A percentile compares a stretch with the other conserved stretches of the same genome.
These are phyloP conservation scores for Zosterops lateralis DNA, from an alignment of 2,113 vertebrate genomes.

Conservation along the genomic window DNA sequence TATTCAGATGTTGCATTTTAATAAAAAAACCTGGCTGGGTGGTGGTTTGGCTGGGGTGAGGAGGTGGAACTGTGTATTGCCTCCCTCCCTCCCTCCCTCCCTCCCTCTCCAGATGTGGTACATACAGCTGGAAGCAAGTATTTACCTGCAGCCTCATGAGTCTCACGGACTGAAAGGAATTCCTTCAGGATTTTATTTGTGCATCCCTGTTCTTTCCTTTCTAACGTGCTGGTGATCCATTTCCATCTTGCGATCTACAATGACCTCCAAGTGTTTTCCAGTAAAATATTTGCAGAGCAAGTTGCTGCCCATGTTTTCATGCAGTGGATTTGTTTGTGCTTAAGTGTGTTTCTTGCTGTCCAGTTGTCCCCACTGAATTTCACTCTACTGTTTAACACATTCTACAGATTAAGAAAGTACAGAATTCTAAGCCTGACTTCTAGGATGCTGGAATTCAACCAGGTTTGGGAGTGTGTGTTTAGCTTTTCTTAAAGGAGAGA, in stretches of 20 bases:
- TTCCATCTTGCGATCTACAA: not conserved
- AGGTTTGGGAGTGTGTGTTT: not conserved
- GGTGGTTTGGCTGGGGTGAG: not conserved
- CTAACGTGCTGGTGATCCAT: rapidly evolving
- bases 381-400: not conserved
- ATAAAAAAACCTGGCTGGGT: not conserved
- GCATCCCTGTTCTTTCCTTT: not conserved
- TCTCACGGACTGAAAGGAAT: not conserved
- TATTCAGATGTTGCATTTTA: not conserved
- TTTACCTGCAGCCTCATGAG: not conserved
- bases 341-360: not conserved
- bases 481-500: not conserved
- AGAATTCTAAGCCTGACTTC: not conserved
- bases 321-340: not conserved
- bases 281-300: not conserved
- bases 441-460: not conserved
- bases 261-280: not conserved
- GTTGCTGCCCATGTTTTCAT: not conserved
- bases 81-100: not conserved
- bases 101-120: not conserved
- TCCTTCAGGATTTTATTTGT: not conserved
- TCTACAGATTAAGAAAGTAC: not conserved
- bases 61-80: not conserved
- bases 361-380: not conserved
- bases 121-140: not conserved